Evolutionary conservation across 2,888 invertebrate species (phyloP), one percentile per base, ranked within the genome.

Genomic region (Dorcus parallelipipedus): DNA sequence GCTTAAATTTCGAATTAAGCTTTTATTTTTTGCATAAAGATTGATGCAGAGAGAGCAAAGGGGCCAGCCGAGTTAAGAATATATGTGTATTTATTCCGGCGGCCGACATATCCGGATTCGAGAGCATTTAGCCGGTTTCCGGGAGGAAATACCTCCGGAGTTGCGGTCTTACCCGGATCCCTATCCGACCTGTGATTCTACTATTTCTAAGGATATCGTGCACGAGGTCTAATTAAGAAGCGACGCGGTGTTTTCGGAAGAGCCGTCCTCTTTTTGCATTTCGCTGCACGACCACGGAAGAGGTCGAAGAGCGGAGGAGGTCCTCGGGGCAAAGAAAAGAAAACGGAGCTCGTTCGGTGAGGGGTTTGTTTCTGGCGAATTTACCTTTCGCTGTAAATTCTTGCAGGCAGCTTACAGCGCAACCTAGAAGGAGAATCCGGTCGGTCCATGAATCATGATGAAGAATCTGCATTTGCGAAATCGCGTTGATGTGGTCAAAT

Each of bases 21-120:
- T 33, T 33, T 33, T 33, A 33, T 33, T 33, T 33, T 33, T 33
- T 33, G 26, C 26, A 33, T 33, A 45, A 52, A 52, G 52, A 52
- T 52, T 52, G 45, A 52, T 45, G 52, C 43, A 7, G 26, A 33
- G 38, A 52, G 47, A 52, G 52, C 45, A 26, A 54, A 48, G 38
- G 39, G 48, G 20, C 41, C 39, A 38, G 38, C 17, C 56, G 56
- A 33, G 45, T 53, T 57, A 53, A 69, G 70, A 67, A 71, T 71
- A 72, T 71, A 73, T 71, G 69, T 71, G 71, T 73, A 73, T 75
- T 74, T 74, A 74, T 74, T 74, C 74, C 73, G 73, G 75, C 73
- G 64, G 68, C 70, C 69, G 69, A 69, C 72, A 67, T 68, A 71
- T 75, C 75, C 74, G 74, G 73, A 73, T 74, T 73, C 73, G 69